Evolutionary conservation across 1,140 invertebrate species (phyloP).

Genomic region (Drosophila auraria): DNA sequence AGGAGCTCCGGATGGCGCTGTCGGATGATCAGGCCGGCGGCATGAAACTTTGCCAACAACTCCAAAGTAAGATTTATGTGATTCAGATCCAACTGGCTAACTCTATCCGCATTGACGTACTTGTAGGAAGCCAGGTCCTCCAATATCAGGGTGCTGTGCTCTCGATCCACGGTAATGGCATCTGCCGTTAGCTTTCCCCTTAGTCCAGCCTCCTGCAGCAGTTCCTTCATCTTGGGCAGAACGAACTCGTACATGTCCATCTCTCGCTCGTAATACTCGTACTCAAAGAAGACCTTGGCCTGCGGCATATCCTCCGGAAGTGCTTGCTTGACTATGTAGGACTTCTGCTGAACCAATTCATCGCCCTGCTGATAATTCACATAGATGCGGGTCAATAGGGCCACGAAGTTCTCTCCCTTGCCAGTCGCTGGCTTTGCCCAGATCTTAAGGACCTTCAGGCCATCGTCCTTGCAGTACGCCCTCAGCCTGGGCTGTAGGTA

Average conservation of each 20-base stretch:
- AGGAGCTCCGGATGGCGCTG: conserved; percentile 43
- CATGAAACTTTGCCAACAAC: conserved; percentile 86
- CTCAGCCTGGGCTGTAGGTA: conserved; percentile 64
- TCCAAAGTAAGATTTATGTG: conserved; percentile 85
- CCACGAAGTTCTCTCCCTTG: conserved; percentile 74
- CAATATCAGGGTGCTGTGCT: conserved; percentile 66
- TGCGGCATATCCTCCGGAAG: conserved; percentile 42
- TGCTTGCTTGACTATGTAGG: conserved; percentile 57
- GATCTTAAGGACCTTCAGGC: conserved; percentile 46
- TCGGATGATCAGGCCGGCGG: conserved; percentile 54
- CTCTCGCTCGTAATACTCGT: conserved; percentile 53
- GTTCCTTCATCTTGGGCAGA: conserved; percentile 55
- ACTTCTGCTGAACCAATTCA: conserved; percentile 14
- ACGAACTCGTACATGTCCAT: conserved; percentile 73
- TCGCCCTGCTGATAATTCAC: conserved; percentile 39
- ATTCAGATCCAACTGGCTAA: conserved; percentile 85
- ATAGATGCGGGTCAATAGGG: conserved; percentile 62
- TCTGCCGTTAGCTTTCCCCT: conserved; percentile 62
- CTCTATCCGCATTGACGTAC: conserved; percentile 86
- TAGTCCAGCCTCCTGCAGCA: conserved; percentile 54
- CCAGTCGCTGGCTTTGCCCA: conserved; percentile 48
- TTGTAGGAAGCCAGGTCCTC: conserved; percentile 86
- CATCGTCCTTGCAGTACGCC: conserved; percentile 50
- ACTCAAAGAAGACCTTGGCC: conserved; percentile 46
- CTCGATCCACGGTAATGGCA: conserved; percentile 57